phyloP scores from a whole-genome alignment of 2,888 invertebrate species.

The Heteropelma amictum region DNA sequence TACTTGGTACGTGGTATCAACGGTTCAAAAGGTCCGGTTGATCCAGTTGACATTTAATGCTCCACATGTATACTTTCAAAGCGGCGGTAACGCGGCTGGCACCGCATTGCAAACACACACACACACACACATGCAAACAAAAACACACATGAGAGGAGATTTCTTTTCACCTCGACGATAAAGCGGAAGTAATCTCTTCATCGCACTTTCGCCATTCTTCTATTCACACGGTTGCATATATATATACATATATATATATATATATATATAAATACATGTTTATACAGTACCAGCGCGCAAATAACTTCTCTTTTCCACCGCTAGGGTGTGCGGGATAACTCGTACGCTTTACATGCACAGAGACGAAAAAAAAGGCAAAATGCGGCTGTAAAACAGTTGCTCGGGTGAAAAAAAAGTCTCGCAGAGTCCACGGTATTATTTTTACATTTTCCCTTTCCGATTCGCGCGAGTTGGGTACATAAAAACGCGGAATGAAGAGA shows the following conservation, averaged over 20 bases:
- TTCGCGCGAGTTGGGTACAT: not conserved
- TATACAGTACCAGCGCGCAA: not conserved
- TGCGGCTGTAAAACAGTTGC: constrained; percentile 20
- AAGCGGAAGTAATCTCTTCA: constrained; percentile 63
- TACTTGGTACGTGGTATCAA: too few species aligned
- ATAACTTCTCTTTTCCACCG: constrained; percentile 20
- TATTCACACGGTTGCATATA: constrained; percentile 56
- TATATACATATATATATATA: not conserved
- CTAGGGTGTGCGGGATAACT: not conserved
- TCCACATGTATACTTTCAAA: not conserved
- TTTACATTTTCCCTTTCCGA: constrained; percentile 46
- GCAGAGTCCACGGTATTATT: not conserved
- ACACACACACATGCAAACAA: not conserved
- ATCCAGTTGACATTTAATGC: not conserved
- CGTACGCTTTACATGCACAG: constrained; percentile 9
- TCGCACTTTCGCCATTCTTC: constrained; percentile 71
- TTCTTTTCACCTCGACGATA: constrained; percentile 60
- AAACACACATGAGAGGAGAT: not conserved
- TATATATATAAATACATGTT: not conserved
- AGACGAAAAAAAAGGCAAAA: constrained; percentile 42
- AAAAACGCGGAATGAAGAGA: not conserved
- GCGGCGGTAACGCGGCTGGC: not conserved
- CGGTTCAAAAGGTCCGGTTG: not conserved
- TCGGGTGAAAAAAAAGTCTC: constrained; percentile 28
- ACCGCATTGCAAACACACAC: constrained; percentile 26